Evolutionary conservation across 2,113 vertebrate genomes (phyloP), one percentile per base, ranked within the genome.

Genomic region (Triplophysa siluroides): DNA sequence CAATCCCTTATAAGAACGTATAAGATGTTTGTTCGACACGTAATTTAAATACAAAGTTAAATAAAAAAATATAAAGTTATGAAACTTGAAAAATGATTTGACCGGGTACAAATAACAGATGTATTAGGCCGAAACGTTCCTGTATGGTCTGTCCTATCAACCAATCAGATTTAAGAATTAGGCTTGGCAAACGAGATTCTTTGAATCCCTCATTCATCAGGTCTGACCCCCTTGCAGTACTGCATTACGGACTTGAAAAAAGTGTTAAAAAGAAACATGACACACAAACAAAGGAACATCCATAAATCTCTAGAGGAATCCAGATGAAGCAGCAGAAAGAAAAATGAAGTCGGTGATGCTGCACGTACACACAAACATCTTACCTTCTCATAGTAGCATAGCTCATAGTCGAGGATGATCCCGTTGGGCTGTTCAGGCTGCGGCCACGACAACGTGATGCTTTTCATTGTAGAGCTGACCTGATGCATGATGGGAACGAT

Each of bases 401-500:
- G 94, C 91, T 99, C 97, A 0, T 99, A 99, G 90, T 99, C 98
- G 88, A 99, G 91, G 88, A 99, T 99, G 91, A 99, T 99, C 79
- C 98, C 98, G 0, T 99, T 99, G 88, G 98, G 97, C 88, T 99
- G 98, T 76, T 99, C 98, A 0, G 98, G 98, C 86, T 99, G 97
- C 7, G 98, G 97, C 98, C 98, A 99, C 3, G 98, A 99, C 78
- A 99, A 87, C 0, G 97, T 99, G 93, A 99, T 98, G 92, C 96
- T 98, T 83, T 94, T 96, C 98, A 99, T 98, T 1, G 96, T 98
- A 83, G 98, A 97, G 84, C 96, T 98, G 90, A 99, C 96, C 91
- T 99, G 98, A 91, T 99, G 98, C 96, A 99, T 98, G 89, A 99
- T 97, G 88, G 96, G 97, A 89, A 99, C 96, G 0, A 94, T 97